Conservation (phyloP, 2,888 invertebrate genomes). For the Autographa gamma region DNA sequence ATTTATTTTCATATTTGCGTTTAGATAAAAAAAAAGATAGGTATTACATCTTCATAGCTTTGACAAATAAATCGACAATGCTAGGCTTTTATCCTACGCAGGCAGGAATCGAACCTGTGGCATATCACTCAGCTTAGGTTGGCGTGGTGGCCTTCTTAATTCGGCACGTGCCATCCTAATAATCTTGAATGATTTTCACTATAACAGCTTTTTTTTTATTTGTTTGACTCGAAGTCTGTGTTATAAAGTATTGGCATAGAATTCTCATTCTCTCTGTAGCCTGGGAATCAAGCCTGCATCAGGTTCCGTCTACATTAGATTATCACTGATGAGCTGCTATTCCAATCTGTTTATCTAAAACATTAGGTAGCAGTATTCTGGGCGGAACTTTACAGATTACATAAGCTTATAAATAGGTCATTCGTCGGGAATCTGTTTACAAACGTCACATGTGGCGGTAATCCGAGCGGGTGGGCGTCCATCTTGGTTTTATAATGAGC, state of each 20-base stretch:
- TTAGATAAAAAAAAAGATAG: too few relatives aligned
- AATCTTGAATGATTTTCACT: too few relatives aligned
- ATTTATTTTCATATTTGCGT: too few relatives aligned
- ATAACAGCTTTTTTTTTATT: too few relatives aligned
- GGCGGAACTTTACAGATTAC: constrained; percentile 46
- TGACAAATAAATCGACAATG: too few relatives aligned
- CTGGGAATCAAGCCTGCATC: neutral
- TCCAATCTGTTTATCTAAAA: neutral
- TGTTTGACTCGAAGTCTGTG: too few relatives aligned
- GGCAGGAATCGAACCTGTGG: neutral
- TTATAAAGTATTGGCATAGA: neutral
- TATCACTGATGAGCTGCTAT: neutral
- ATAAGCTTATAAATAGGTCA: constrained; percentile 71
- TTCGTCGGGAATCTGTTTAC: constrained; percentile 60
- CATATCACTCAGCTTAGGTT: neutral
- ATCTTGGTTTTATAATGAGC: constrained; percentile 76
- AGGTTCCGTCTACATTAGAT: neutral
- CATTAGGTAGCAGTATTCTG: constrained; percentile 19
- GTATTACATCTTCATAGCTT: too few relatives aligned
- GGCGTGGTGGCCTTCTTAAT: neutral
- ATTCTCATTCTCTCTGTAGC: neutral
- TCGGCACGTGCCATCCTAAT: neutral
- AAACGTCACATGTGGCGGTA: constrained; percentile 66
- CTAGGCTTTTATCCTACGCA: too few relatives aligned
- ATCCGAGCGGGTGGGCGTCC: constrained; percentile 78